These are phyloP conservation scores for Brachypalpus laphriformis DNA, from an alignment of 2,888 invertebrate species.

Conservation along the genomic window DNA sequence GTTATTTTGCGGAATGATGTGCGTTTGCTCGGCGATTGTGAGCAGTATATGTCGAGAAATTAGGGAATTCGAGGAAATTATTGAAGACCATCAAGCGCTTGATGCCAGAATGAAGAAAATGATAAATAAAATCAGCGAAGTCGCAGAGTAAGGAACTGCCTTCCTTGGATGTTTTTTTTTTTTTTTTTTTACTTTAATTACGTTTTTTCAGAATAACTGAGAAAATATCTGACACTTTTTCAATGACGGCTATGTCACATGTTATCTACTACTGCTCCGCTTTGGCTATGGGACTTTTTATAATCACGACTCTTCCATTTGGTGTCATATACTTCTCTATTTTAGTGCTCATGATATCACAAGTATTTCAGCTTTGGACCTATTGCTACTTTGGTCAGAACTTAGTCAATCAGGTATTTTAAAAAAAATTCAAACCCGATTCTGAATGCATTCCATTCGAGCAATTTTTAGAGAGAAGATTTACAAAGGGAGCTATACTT, in stretches of 20 bases:
- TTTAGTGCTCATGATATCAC: too few relatives aligned
- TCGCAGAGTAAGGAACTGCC: too few relatives aligned
- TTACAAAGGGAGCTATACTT: not conserved
- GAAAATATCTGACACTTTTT: not conserved
- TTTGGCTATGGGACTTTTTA: not conserved
- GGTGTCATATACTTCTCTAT: not conserved
- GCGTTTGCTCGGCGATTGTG: not conserved
- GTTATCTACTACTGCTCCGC: too few relatives aligned
- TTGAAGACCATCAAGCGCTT: too few relatives aligned
- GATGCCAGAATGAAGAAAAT: too few relatives aligned
- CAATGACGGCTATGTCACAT: too few relatives aligned
- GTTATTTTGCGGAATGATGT: too few relatives aligned
- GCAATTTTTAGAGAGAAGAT: not conserved
- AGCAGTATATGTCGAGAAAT: too few relatives aligned
- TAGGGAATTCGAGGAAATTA: too few relatives aligned
- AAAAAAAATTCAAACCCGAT: not conserved
- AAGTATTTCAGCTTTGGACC: not conserved
- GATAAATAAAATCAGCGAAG: too few relatives aligned
- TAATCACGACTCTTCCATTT: not conserved
- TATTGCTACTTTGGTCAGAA: slow-evolving; percentile 3
- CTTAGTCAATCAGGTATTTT: not conserved
- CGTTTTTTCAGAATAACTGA: not conserved
- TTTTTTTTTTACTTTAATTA: too few relatives aligned
- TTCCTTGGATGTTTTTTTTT: not conserved
- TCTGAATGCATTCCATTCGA: not conserved